phyloP scores from a whole-genome alignment of 2,113 vertebrate genomes.

The Barbus barbus region DNA sequence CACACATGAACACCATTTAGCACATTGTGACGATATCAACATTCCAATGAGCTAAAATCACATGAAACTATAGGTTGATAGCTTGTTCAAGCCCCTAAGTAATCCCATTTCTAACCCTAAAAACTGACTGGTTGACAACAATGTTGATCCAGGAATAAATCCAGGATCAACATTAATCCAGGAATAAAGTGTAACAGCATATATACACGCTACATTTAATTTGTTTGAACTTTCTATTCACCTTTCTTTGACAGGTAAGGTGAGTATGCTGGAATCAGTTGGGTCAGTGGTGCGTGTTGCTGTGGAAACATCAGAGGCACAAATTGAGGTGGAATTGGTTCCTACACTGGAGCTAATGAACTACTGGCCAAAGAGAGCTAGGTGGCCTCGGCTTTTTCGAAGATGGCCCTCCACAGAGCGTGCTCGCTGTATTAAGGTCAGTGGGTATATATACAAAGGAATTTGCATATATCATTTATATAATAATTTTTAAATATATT shows the following conservation, averaged over 20 bases:
- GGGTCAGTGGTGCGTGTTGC: conserved; percentile 70
- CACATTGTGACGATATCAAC: neutral
- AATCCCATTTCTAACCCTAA: neutral
- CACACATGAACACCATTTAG: neutral
- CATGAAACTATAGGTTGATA: neutral
- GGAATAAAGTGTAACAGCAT: neutral
- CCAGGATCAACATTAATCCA: neutral
- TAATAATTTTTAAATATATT: too few relatives aligned
- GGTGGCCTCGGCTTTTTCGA: conserved; percentile 77
- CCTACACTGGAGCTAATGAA: conserved; percentile 79
- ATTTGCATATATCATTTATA: neutral
- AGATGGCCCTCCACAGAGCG: conserved; percentile 77
- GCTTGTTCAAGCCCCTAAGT: neutral
- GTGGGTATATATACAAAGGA: neutral
- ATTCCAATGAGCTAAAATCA: neutral
- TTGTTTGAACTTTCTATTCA: neutral
- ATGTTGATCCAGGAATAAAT: neutral
- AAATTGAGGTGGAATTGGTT: conserved; percentile 79
- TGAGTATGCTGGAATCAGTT: conserved; percentile 71
- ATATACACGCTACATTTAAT: neutral
- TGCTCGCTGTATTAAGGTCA: conserved; percentile 79
- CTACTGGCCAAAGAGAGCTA: conserved; percentile 76
- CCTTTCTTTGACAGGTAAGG: conserved; percentile 66
- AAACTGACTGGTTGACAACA: neutral
- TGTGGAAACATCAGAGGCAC: conserved; percentile 75